Base-by-base conservation (phyloP, 2,797 vertebrate species). In the Sebastes taczanowskii region DNA sequence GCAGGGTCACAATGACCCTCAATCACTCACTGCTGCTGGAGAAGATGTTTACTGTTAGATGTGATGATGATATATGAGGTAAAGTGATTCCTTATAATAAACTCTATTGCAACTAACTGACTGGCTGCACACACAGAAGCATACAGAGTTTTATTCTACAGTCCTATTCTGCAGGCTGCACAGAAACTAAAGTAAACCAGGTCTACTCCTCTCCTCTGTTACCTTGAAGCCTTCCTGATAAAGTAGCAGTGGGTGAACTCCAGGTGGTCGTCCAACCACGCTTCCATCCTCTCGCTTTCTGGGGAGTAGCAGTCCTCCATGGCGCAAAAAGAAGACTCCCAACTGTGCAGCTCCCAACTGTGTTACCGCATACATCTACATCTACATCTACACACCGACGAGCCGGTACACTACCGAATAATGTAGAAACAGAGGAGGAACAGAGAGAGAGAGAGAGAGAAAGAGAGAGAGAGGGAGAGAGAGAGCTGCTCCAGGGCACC, bases 201-300 rank as follows among this genome's bases (percentile, higher is more conserved):
- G 4, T 22, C 8, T 2, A 16, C n/a, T 2, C 14, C 35, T 14
- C 7, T 10, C 35, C 20, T 1, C 9, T 11, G 95, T 96, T 96
- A 99, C 98, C 98, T 97, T 42, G 96, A 97, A 11, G 97, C 98
- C 94, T 98, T 99, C 82, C 96, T 93, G 53, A 97, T 93, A 88
- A 99, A 99, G 96, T 99, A 99, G 46, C 97, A 97, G 93, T 90
- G 96, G 60, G 97, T 89, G 59, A 99, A 99, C 89, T 98, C 97
- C 89, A 92, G 27, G 95, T 99, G 96, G 77, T 99, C 98, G 86
- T 99, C 98, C 94, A 99, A 96, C 98, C 98, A 99, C 86, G 97
- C 97, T 96, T 99, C 98, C 91, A 97, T 95, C 89, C 94, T 93
- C 74, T 97, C 96, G 67, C 82, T 89, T 58, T 95, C 94, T 73